These are phyloP conservation scores for Amblyopsis hoosieri DNA, from an alignment of 2,797 vertebrate genomes.

Conservation along the genomic window DNA sequence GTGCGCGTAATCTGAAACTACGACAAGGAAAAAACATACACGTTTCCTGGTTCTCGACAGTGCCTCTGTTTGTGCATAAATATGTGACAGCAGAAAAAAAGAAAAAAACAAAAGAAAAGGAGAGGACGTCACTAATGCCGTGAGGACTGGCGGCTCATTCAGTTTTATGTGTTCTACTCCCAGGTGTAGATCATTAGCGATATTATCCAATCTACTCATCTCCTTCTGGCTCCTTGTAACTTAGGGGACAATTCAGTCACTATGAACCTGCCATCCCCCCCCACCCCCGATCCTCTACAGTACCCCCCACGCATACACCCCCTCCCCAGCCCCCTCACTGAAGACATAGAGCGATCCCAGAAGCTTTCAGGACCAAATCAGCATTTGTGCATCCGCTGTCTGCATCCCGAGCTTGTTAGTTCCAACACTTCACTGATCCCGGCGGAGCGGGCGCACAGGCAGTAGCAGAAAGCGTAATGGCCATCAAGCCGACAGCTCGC, in stretches of 20 bases:
- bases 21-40: too few species aligned
- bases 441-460: conserved; percentile 63
- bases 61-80: conserved; percentile 35
- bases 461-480: conserved; percentile 75
- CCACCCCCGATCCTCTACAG: background rate
- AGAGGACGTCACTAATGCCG: conserved; percentile 39
- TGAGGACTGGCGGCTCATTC: conserved; percentile 52
- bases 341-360: conserved; percentile 58
- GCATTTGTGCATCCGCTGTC: conserved; percentile 80
- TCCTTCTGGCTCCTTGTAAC: conserved; percentile 58
- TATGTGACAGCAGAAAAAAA: conserved; percentile 38
- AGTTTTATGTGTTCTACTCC: conserved; percentile 51
- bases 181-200: conserved; percentile 68
- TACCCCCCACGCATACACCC: conserved; percentile 13
- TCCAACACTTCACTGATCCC: conserved; percentile 80
- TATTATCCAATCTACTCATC: conserved; percentile 73
- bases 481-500: conserved; percentile 74
- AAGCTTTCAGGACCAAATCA: conserved; percentile 77
- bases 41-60: background rate
- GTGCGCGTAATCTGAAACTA: background rate
- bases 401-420: conserved; percentile 81
- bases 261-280: conserved; percentile 20
- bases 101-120: conserved; percentile 36
- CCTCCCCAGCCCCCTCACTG: conserved; percentile 4
- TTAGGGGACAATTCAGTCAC: conserved; percentile 32